phyloP scores from a whole-genome alignment of 2,113 vertebrate species.

The Daphoenositta chrysoptera region DNA sequence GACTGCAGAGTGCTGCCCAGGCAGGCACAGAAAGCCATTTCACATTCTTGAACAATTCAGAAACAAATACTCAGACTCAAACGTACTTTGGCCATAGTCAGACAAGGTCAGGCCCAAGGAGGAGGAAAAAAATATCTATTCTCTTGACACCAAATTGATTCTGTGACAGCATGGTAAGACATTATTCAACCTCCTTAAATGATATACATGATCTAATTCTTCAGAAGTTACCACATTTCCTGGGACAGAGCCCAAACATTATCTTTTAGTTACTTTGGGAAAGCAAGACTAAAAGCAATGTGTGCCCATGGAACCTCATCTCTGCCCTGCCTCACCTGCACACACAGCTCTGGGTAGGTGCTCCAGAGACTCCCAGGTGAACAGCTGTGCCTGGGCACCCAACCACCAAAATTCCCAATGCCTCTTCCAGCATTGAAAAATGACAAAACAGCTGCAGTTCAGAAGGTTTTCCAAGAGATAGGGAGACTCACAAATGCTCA shows the following conservation, averaged over 20 bases:
- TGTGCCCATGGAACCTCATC: background rate
- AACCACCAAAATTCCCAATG: background rate
- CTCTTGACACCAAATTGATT: background rate
- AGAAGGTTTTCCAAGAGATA: background rate
- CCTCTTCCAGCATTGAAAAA: background rate
- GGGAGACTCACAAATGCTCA: background rate
- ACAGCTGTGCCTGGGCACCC: background rate
- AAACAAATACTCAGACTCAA: background rate
- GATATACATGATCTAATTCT: background rate
- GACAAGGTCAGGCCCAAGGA: background rate
- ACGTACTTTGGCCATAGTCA: background rate
- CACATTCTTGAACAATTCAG: background rate
- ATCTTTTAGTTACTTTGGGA: background rate
- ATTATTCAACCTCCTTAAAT: background rate
- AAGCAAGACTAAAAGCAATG: background rate
- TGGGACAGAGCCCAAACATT: background rate
- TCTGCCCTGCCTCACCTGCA: background rate
- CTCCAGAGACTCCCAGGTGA: background rate
- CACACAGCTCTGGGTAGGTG: background rate
- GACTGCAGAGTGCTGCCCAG: background rate
- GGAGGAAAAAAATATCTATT: background rate
- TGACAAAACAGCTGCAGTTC: rapidly evolving
- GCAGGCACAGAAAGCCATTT: background rate
- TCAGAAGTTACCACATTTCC: background rate
- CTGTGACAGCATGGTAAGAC: background rate